Percentiles rank a stretch among this genome's conserved stretches.
These are phyloP conservation scores for Cerceris ruficornis DNA, from an alignment of 2,888 invertebrate genomes.

Conservation along the genomic window DNA sequence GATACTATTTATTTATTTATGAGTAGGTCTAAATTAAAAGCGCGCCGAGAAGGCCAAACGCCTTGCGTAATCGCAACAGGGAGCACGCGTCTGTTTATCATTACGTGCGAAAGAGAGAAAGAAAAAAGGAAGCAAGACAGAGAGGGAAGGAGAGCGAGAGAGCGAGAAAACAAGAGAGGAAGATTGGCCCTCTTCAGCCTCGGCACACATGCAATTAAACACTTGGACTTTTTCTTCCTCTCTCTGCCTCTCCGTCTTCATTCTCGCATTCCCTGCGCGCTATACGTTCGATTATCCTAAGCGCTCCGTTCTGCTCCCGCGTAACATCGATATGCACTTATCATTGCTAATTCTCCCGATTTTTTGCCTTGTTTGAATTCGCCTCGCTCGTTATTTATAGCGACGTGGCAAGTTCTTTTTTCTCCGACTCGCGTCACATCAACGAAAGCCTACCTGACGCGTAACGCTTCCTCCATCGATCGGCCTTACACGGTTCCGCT, in stretches of 20 bases:
- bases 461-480: background rate
- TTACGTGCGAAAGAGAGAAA: conserved; percentile 57
- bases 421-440: background rate
- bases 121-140: conserved; percentile 15
- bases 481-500: background rate
- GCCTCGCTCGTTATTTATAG: background rate
- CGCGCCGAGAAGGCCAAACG: conserved; percentile 68
- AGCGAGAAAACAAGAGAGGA: conserved; percentile 17
- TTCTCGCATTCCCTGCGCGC: background rate
- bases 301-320: background rate
- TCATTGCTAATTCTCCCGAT: conserved; percentile 8
- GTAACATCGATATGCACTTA: background rate
- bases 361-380: conserved; percentile 15
- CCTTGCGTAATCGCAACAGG: conserved; percentile 69
- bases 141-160: conserved; percentile 9
- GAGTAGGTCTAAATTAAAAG: conserved; percentile 74
- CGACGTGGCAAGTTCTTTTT: background rate
- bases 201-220: conserved; percentile 59
- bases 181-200: conserved; percentile 56
- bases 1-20: conserved; percentile 75
- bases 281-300: conserved; percentile 18
- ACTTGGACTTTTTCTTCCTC: conserved; percentile 36
- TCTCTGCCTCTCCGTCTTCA: conserved; percentile 5
- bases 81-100: conserved; percentile 70
- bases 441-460: background rate